Percentiles rank a stretch among this genome's conserved stretches.
These are phyloP conservation scores for Lytechinus variegatus DNA, from an alignment of 35 echinoderm and acorn worm species.

Conservation along the genomic window DNA sequence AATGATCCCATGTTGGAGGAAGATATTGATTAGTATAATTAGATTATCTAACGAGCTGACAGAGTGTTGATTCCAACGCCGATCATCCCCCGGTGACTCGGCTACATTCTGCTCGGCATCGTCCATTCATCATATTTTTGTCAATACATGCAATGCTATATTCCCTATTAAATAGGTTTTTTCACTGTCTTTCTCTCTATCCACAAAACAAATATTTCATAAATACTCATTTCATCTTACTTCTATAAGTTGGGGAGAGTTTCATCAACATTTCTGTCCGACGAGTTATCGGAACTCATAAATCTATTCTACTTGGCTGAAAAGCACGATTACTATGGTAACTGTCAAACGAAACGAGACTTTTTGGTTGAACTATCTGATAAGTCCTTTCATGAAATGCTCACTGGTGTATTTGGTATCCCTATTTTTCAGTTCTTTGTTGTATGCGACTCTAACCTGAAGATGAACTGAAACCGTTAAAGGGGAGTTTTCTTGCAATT, in stretches of 20 bases:
- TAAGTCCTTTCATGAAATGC: too few relatives aligned
- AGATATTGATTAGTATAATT: constrained; percentile 16
- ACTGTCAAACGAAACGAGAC: too few relatives aligned
- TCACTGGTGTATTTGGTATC: background rate
- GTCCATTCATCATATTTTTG: background rate
- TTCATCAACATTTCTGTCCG: too few relatives aligned
- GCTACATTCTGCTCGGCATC: background rate
- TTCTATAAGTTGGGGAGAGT: background rate
- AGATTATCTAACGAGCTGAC: constrained; percentile 3
- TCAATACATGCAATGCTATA: too few relatives aligned
- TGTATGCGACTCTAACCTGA: background rate
- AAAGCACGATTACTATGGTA: too few relatives aligned
- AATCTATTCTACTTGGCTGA: too few relatives aligned
- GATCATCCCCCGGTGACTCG: background rate
- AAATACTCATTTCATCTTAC: background rate
- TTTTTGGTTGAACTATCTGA: too few relatives aligned
- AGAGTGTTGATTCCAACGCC: background rate
- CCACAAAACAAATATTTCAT: too few relatives aligned
- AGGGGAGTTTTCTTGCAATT: background rate
- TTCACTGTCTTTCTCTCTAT: background rate
- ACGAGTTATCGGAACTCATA: too few relatives aligned
- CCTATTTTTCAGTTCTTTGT: background rate
- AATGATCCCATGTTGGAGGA: background rate
- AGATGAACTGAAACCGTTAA: background rate
- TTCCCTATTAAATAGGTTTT: too few relatives aligned